Base-by-base conservation (phyloP, 2,888 invertebrate genomes). In the Sericinus montela region DNA sequence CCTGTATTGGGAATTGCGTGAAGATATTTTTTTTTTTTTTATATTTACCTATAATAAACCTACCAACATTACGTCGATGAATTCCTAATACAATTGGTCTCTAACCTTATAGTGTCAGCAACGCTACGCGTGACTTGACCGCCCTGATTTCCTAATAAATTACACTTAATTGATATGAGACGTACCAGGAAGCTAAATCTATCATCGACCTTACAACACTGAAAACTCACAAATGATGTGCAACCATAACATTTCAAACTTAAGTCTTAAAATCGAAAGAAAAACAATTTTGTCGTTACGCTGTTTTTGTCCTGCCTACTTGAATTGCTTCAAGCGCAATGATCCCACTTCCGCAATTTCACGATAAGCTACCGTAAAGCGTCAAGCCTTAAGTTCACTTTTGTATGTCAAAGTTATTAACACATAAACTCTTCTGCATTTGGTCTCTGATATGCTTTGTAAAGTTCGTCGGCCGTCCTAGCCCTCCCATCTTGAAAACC, bases 401-500 rank as follows among this genome's bases (percentile, higher is more conserved):
- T 80, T 5, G 41, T 48, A 54, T 67, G 58, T 15, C 34, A 23
- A 25, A 2, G 40, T 52, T 44, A 40, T 49, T 45, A 62, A 54
- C 55, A 59, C 59, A 61, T 83, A 63, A 41, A 69, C 38, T 71
- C 41, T 69, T 79, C 52, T 50, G 51, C 38, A 51, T 40, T 54
- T 45, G 47, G 40, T 51, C 57, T 58, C 46, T 11, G 45, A 54
- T 59, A 58, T 57, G 60, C 28, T 62, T 75, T 55, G 76, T 68
- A 61, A 78, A 71, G 85, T 80, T 87, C 84, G 80, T 70, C 74
- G 85, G 55, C 84, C 87, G 86, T 85, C 87, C 86, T 87, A 86
- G 85, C 75, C 75, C 75, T 71, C 72, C 69, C 66, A 57, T 55
- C 44, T 57, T 58, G 62, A 68, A 71, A 74, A 73, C 63, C 63